A percentile compares a stretch with the other conserved stretches of the same genome.
These are phyloP conservation scores for Melinopterus prodromus DNA, from an alignment of 2,888 invertebrate genomes.

Conservation along the genomic window DNA sequence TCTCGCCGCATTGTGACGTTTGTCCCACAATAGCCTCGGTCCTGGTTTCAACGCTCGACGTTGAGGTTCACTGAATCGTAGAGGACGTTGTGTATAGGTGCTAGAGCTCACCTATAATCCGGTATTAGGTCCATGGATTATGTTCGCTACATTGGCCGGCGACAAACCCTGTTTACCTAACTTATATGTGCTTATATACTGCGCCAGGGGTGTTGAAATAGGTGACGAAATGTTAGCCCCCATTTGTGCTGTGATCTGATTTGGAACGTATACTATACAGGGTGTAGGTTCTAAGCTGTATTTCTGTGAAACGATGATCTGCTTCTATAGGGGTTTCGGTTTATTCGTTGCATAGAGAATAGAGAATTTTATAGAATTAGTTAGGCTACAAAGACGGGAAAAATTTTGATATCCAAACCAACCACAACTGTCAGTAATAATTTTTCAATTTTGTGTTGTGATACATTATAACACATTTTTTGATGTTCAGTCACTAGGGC, in stretches of 20 bases:
- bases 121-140: conserved; percentile 48
- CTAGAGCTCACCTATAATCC: neutral
- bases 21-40: neutral
- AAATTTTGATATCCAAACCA: no score
- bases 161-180: conserved; percentile 60
- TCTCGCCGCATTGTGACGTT: conserved; percentile 46
- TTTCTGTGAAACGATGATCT: neutral
- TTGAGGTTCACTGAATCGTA: neutral
- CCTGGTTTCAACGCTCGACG: neutral
- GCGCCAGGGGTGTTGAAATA: conserved; percentile 23
- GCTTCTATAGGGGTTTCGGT: neutral
- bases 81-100: neutral
- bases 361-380: no score
- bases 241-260: neutral
- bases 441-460: no score
- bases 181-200: neutral
- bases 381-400: no score
- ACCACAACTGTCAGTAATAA: no score
- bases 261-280: conserved; percentile 5
- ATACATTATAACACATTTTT: no score
- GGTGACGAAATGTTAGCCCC: conserved; percentile 29
- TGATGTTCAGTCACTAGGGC: no score
- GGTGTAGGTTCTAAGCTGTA: neutral
- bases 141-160: conserved; percentile 55
- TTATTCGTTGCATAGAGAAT: no score